Conservation (phyloP, 2,888 invertebrate species). For the Nineta flava region DNA sequence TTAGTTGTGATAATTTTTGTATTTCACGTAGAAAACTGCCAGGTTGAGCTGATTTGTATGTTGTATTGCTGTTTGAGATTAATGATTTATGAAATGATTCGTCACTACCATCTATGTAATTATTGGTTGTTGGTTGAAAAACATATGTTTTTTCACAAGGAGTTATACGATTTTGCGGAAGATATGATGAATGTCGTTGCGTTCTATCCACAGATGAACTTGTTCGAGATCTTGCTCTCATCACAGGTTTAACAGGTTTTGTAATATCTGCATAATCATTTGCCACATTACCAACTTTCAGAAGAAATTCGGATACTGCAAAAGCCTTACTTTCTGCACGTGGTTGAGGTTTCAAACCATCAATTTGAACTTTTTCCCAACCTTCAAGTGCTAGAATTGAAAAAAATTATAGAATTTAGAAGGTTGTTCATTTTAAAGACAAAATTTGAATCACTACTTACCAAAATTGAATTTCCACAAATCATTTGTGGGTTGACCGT, state of each 20-base stretch:
- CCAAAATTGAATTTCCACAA: slow-evolving; percentile 75
- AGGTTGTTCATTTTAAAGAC: not conserved
- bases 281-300: not conserved
- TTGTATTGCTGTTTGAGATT: slow-evolving; percentile 1
- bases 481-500: slow-evolving; percentile 54
- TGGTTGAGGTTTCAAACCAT: slow-evolving; percentile 46
- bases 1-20: slow-evolving; percentile 53
- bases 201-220: slow-evolving; percentile 23
- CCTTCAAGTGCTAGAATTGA: slow-evolving; percentile 44
- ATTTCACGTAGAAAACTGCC: slow-evolving; percentile 44
- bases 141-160: slow-evolving; percentile 29
- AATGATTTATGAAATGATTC: slow-evolving; percentile 13
- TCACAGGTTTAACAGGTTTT: slow-evolving; percentile 17
- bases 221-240: slow-evolving; percentile 22
- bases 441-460: slow-evolving; percentile 23
- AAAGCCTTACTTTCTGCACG: slow-evolving; percentile 52
- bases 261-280: slow-evolving; percentile 6
- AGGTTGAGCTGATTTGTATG: slow-evolving; percentile 6
- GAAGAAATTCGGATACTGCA: slow-evolving; percentile 36
- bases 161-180: slow-evolving; percentile 25
- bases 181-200: slow-evolving; percentile 27
- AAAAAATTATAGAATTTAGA: slow-evolving; percentile 4
- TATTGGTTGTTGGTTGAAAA: slow-evolving; percentile 27
- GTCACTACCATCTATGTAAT: slow-evolving; percentile 28
- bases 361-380: slow-evolving; percentile 55